phyloP scores from a whole-genome alignment of 1,140 invertebrate genomes.

The Zaprionus vittiger region DNA sequence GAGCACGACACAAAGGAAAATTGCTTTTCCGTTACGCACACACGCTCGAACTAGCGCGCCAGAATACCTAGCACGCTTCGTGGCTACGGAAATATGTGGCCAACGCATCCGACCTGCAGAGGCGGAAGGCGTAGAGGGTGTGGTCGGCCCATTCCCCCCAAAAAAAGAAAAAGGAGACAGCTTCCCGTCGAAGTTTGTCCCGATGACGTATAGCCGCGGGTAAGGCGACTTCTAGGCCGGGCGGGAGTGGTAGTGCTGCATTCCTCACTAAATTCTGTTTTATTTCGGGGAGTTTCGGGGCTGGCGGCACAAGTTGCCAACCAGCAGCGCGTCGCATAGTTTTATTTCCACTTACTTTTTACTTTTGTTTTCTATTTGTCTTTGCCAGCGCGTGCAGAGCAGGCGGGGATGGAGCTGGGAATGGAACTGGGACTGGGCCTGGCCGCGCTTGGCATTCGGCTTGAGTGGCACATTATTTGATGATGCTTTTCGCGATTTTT shows the following conservation, averaged over 20 bases:
- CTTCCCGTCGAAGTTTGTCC: slow-evolving; percentile 66
- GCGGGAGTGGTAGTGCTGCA: slow-evolving; percentile 16
- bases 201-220: slow-evolving; percentile 59
- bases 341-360: slow-evolving; percentile 70
- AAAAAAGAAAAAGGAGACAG: slow-evolving; percentile 46
- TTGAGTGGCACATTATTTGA: slow-evolving; percentile 83
- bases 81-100: slow-evolving; percentile 74
- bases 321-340: slow-evolving; percentile 58
- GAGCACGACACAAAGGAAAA: slow-evolving; percentile 81
- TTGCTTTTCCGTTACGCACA: slow-evolving; percentile 79
- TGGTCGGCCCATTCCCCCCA: neutral
- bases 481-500: slow-evolving; percentile 84
- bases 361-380: slow-evolving; percentile 77
- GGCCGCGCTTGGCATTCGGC: slow-evolving; percentile 54
- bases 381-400: slow-evolving; percentile 48
- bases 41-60: slow-evolving; percentile 34
- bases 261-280: slow-evolving; percentile 50
- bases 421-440: slow-evolving; percentile 15
- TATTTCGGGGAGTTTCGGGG: slow-evolving; percentile 44
- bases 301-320: slow-evolving; percentile 51
- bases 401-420: neutral
- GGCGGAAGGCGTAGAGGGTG: neutral
- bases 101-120: slow-evolving; percentile 47
- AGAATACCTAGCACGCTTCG: slow-evolving; percentile 77
- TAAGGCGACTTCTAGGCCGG: neutral